These are phyloP conservation scores for Bicyclus anynana DNA, from an alignment of 1,140 invertebrate species.

Conservation along the genomic window DNA sequence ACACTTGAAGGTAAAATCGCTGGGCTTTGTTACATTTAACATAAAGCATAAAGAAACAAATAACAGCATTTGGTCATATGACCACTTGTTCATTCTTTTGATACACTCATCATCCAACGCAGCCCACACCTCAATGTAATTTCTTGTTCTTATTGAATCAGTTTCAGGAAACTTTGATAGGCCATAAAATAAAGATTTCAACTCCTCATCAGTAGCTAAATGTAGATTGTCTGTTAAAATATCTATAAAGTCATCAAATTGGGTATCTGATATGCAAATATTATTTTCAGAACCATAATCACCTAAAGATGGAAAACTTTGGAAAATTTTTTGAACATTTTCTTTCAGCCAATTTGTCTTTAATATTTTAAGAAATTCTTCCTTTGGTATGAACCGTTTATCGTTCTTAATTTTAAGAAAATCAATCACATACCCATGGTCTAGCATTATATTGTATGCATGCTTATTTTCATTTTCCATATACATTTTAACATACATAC, in stretches of 20 bases:
- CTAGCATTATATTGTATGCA: slow-evolving; percentile 60
- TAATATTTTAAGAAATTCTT: slow-evolving; percentile 1
- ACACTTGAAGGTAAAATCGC: slow-evolving; percentile 66
- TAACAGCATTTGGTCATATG: slow-evolving; percentile 64
- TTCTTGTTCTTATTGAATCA: slow-evolving; percentile 60
- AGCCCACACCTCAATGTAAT: slow-evolving; percentile 78
- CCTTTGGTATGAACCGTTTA: not conserved
- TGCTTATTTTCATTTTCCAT: slow-evolving; percentile 61
- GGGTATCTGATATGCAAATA: slow-evolving; percentile 56
- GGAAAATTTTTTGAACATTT: slow-evolving; percentile 44
- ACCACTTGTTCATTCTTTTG: slow-evolving; percentile 67
- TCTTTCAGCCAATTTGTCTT: slow-evolving; percentile 44
- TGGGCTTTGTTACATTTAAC: slow-evolving; percentile 53
- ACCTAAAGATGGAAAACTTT: slow-evolving; percentile 56
- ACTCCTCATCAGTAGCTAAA: slow-evolving; percentile 67
- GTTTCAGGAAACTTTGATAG: slow-evolving; percentile 63
- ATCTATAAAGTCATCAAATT: slow-evolving; percentile 71
- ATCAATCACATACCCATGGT: slow-evolving; percentile 44
- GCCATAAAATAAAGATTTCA: slow-evolving; percentile 61
- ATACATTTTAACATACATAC: slow-evolving; percentile 42
- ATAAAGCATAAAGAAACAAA: slow-evolving; percentile 75
- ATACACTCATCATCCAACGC: slow-evolving; percentile 75
- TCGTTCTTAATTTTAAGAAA: slow-evolving; percentile 11
- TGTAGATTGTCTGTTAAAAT: slow-evolving; percentile 66
- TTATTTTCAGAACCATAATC: slow-evolving; percentile 57